phyloP scores from a whole-genome alignment of 2,797 vertebrate genomes.

The Micromesistius poutassou region DNA sequence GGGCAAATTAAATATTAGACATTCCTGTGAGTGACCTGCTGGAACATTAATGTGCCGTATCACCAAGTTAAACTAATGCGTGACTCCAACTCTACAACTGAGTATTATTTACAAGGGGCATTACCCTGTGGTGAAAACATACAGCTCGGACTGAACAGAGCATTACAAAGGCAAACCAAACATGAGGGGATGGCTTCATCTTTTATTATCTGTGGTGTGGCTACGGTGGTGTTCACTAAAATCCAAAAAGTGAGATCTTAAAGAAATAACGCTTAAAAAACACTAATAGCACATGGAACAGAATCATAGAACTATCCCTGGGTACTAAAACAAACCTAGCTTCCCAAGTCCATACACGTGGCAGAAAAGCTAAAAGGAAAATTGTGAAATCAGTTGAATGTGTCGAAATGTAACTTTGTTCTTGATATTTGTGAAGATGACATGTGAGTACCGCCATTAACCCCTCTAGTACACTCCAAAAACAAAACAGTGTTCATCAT shows the following conservation, averaged over 20 bases:
- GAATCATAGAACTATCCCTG: neutral
- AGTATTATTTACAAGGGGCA: neutral
- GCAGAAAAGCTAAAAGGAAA: neutral
- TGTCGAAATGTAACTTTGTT: neutral
- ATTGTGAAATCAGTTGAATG: neutral
- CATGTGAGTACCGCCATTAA: neutral
- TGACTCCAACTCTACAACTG: neutral
- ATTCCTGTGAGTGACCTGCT: neutral
- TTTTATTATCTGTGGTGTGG: neutral
- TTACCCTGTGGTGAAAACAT: conserved; percentile 10
- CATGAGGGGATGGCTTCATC: conserved; percentile 6
- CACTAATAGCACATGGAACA: neutral
- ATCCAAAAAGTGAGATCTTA: neutral
- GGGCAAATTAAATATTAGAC: neutral
- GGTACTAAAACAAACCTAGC: neutral
- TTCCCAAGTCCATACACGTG: neutral
- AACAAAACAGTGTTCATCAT: neutral
- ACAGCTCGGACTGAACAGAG: conserved; percentile 21
- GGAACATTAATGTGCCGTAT: neutral
- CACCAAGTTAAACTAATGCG: neutral
- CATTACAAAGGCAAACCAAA: conserved; percentile 25
- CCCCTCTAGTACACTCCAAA: neutral
- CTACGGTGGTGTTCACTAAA: neutral
- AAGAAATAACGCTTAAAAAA: neutral
- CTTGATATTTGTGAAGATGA: neutral